Evolutionary conservation across 2,797 vertebrate genomes (phyloP), one percentile per base, ranked within the genome.

Genomic region (Galagoides demidoff): DNA sequence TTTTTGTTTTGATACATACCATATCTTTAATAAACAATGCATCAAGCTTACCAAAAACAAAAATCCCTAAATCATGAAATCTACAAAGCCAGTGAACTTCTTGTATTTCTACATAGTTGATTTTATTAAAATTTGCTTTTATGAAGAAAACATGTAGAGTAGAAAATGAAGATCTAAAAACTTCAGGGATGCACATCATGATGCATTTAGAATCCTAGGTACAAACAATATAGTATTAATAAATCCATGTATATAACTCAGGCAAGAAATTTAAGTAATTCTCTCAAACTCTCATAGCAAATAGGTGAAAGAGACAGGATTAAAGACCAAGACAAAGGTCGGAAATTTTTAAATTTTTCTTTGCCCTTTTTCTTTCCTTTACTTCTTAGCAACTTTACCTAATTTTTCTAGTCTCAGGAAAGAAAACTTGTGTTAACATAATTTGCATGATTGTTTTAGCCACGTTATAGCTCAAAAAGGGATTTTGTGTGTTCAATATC

Each of bases 111-210:
- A 90, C 2, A 71, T 16, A 61, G 7, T 84, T 83, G 12, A 19
- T 81, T 97, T 84, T 43, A 79, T 81, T 86, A 66, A 70, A 91
- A 23, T 63, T 85, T 84, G 5, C 23, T 37, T 92, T 85, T 93
- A 81, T 66, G 20, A 77, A 66, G 20, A 66, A 5, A 34, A 90
- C 5, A 81, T 76, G 83, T 84, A 95, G 13, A 92, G 1, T 7
- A 96, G 63, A 95, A 45, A 49, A 76, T 25, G 23, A 7, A 57
- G 7, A 16, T 52, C 49, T 29, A 34, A 89, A 27, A 89, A n/a
- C 5, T 34, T 76, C n/a, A 78, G 37, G 16, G 5, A 92, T 70
- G 23, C 43, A 64, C 14, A 61, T 71, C 16, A 83, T 87, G 23
- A 88, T 86, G 11, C 2, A 68, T 78, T 78, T 43, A 71, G 52